Percentiles rank a stretch among this genome's conserved stretches.
phyloP scores from a whole-genome alignment of 2,113 vertebrate genomes.

The Oryzias melastigma region DNA sequence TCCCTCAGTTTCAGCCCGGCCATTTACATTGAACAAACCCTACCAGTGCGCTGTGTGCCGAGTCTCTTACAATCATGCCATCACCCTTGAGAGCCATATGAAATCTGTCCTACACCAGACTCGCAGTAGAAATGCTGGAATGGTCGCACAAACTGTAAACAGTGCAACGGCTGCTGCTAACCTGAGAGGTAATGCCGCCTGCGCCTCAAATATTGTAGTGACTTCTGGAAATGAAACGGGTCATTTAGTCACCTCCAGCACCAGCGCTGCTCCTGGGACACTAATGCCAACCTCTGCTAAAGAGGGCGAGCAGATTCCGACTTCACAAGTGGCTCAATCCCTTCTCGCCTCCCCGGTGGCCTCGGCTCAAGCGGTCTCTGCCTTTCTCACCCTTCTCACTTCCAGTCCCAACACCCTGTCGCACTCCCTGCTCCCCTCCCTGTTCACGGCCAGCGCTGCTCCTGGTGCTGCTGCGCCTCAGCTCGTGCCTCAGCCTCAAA shows the following conservation, averaged over 20 bases:
- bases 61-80: constrained; percentile 92
- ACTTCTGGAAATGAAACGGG: constrained; percentile 51
- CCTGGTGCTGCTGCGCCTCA: constrained; percentile 64
- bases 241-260: constrained; percentile 61
- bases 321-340: constrained; percentile 69
- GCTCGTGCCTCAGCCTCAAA: constrained; percentile 77
- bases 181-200: constrained; percentile 37
- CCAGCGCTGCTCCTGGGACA: constrained; percentile 59
- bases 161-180: constrained; percentile 33
- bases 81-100: constrained; percentile 91
- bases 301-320: constrained; percentile 70
- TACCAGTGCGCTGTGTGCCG: constrained; percentile 88
- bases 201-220: constrained; percentile 44
- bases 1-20: constrained; percentile 36
- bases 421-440: constrained; percentile 73
- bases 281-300: constrained; percentile 64
- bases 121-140: constrained; percentile 80
- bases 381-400: constrained; percentile 81
- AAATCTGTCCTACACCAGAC: constrained; percentile 90
- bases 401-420: constrained; percentile 72
- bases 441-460: constrained; percentile 66
- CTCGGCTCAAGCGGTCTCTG: constrained; percentile 78
- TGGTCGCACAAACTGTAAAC: constrained; percentile 52
- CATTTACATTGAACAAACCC: constrained; percentile 82
- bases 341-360: constrained; percentile 77